Base-by-base conservation (phyloP, 2,888 invertebrate genomes). In the Auanema freiburgensis region DNA sequence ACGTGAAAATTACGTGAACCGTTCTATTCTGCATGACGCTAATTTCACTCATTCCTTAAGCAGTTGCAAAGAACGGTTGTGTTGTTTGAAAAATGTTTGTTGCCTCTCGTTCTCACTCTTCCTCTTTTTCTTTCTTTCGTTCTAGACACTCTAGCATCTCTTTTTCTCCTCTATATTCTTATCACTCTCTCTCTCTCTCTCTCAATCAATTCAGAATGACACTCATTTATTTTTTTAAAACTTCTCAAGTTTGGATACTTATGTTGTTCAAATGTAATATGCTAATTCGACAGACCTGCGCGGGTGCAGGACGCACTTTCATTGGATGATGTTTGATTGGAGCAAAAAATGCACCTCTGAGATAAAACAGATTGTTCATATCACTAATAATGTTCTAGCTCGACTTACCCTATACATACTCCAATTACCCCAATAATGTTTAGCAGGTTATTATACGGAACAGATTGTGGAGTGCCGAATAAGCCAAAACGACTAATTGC, bases 401-500 rank as follows among this genome's bases (percentile, higher is more conserved):
- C 25, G 41, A 44, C 61, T 61, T 33, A 74, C 74, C 76, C 76
- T 10, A 76, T 42, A 57, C 72, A 73, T 10, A 76, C 67, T 14
- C 66, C 65, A 6, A 71, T 56, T 12, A 76, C 71, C 23, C 76
- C 76, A n/a, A 69, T 33, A 11, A 72, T 67, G 44, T 76, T 76
- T 23, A 76, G 53, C 53, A 68, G 58, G 40, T 72, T 66, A 23
- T 61, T 62, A 42, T 64, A 53, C 5, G 73, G 71, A 5, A 23
- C 40, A 54, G 42, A 62, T 52, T 59, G 67, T 12, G 71, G 69
- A 21, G 62, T 73, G 23, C 69, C 71, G 51, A 76, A 76, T 1
- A 76, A 67, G 2, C 76, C 76, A 59, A 76, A 76, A 10, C 76
- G 66, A 16, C 63, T 68, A n/a, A 68, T 67, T 0, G 69, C 70